Conservation (phyloP, 2,888 invertebrate species). For the Tipula confusa region DNA sequence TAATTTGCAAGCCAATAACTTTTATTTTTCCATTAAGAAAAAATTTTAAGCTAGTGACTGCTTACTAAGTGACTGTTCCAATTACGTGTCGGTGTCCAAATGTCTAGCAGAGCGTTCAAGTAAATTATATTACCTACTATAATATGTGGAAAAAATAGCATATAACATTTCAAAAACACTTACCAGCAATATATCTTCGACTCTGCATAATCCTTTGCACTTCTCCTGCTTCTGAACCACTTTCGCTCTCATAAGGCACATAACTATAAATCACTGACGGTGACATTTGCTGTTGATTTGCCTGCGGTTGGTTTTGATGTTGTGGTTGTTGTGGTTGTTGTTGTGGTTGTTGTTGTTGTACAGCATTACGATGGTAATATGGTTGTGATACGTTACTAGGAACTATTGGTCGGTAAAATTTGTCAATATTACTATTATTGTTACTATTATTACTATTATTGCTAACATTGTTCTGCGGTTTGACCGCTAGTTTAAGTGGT, state of each 20-base stretch:
- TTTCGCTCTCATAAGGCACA: constrained; percentile 56
- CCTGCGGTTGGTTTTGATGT: constrained; percentile 34
- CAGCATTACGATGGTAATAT: neutral
- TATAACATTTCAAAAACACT: neutral
- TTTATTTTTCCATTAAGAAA: no score
- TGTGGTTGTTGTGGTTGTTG: neutral
- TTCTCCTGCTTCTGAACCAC: constrained; percentile 69
- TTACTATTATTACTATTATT: neutral
- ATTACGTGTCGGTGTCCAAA: no score
- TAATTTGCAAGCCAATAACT: no score
- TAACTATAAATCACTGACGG: neutral
- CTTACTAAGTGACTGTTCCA: no score
- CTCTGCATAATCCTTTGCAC: constrained; percentile 58
- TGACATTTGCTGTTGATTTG: neutral
- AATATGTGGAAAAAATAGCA: no score
- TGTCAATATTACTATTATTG: neutral
- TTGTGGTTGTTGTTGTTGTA: constrained; percentile 28
- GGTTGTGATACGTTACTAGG: neutral
- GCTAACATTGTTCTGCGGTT: neutral
- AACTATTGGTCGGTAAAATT: constrained; percentile 27
- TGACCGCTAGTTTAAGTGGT: neutral
- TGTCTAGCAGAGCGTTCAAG: no score
- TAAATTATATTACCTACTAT: no score
- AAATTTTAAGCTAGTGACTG: no score
- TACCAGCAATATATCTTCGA: constrained; percentile 31